Base-by-base conservation (phyloP, 2,113 vertebrate genomes). In the Pleuronectes platessa region DNA sequence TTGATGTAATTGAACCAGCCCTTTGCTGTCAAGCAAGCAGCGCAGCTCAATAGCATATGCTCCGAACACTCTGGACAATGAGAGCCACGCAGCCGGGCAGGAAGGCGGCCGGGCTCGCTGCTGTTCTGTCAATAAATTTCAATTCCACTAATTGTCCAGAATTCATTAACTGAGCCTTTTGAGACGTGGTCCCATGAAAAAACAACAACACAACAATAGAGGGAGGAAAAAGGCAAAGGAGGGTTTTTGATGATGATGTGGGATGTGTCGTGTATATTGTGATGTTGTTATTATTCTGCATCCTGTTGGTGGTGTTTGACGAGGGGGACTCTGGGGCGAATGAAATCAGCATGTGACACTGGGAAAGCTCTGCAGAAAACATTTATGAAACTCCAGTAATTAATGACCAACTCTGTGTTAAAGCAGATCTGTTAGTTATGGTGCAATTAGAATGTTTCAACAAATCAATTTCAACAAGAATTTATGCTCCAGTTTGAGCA, bases 61-160 rank as follows among this genome's bases (percentile, higher is more conserved):
- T 86, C 87, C 84, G 91, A 96, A 94, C 96, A 94, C 93, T 93
- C 62, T 90, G 95, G 96, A 97, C 96, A 96, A 97, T 96, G 95
- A 95, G 94, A 95, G 94, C 92, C 93, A 94, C 90, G 90, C 94
- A 96, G 88, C 82, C 81, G 72, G 88, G 86, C 87, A 89, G 89
- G 88, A 90, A 88, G 82, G 90, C 88, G 90, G 73, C 86, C 75
- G 78, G 51, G 83, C 86, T 87, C 81, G 91, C 89, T 61, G 94
- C 93, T 79, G 77, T 94, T 95, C 95, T 96, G 96, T 97, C 97
- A 96, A 97, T 98, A 97, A 95, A 97, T 97, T 97, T 97, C 96
- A 97, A 97, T 98, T 97, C 95, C 95, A 90, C 96, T 98, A 97
- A 98, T 97, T 98, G 96, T 96, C 90, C 93, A 87, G 96, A 96